Base-by-base conservation (phyloP, 2,888 invertebrate genomes). In the Palloptera scutellata region DNA sequence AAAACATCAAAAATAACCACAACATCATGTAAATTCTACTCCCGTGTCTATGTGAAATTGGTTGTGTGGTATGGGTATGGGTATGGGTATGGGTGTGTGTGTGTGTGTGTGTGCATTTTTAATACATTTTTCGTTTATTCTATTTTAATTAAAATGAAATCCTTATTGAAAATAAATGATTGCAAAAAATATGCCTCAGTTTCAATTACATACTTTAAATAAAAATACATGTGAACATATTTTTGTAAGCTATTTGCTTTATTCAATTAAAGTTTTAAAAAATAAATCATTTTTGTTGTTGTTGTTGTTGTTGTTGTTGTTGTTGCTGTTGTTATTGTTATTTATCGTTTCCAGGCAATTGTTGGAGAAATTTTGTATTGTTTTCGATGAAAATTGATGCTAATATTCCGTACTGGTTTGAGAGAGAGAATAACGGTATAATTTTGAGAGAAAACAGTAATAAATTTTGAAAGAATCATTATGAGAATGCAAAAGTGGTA, bases 21-120 rank as follows among this genome's bases (percentile, higher is more conserved):
- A 30, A 30, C 6, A 30, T 2, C 30, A 30, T 30, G 30, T 30
- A 30, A 30, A 30, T 30, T 30, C 42, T 59, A n/a, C 43, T 43
- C 53, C 55, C 19, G 19, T 59, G 43, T 43, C 43, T 59, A 59
- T 59, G 42, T 59, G 17, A 59, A 43, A 30, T 30, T 30, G 30
- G 30, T 30, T 30, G 30, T 1, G 0, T 59, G n/a, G 4, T n/a
- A 1, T 43, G 5, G 13, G 58, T 42, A 8, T 42, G 8, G 9
- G 40, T 5, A 19, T 43, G 19, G 15, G 43, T 19, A 59, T n/a
- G n/a, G n/a, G n/a, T 59, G 4, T n/a, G 1, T 43, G 5, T 42
- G 58, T 42, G n/a, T 42, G 8, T 13, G 40, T 5, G 45, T 43
- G 19, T 43, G 43, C 45, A 59, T n/a, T n/a, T n/a, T n/a, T n/a